These are phyloP conservation scores for Muscina levida DNA, from an alignment of 2,888 invertebrate species.

Conservation along the genomic window DNA sequence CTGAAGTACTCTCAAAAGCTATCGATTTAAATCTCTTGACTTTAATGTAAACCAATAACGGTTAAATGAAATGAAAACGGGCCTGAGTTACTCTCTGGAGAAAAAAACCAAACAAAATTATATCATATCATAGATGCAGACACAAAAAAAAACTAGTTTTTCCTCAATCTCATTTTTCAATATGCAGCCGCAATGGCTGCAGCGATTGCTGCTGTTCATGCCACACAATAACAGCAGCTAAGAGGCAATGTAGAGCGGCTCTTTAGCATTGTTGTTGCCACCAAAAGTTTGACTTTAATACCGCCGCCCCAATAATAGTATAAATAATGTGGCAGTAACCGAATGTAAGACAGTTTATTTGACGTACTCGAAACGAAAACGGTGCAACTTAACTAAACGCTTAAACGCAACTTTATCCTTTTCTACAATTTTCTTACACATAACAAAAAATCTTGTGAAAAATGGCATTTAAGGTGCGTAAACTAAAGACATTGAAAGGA, in stretches of 20 bases:
- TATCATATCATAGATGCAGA: conserved; percentile 58
- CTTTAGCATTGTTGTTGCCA: neutral
- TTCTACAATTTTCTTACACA: neutral
- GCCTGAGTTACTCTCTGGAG: no score
- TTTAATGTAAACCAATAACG: no score
- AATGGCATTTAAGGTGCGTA: conserved; percentile 66
- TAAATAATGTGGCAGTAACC: conserved; percentile 61
- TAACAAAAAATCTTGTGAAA: conserved; percentile 50
- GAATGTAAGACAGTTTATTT: conserved; percentile 54
- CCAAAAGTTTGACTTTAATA: conserved; percentile 19
- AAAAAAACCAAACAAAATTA: conserved; percentile 55
- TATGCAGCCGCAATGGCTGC: neutral
- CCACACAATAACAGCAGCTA: neutral
- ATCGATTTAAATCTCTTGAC: no score
- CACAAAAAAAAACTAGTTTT: conserved; percentile 56
- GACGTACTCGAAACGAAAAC: conserved; percentile 53
- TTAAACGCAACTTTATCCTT: conserved; percentile 33
- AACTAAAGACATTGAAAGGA: conserved; percentile 34
- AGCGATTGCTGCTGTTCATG: conserved; percentile 32
- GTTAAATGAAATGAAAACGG: no score
- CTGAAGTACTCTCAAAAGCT: no score
- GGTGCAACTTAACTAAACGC: conserved; percentile 42
- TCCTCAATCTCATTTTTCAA: conserved; percentile 31
- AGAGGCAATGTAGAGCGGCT: conserved; percentile 9
- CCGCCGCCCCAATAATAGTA: conserved; percentile 41